These are phyloP conservation scores for Teleogryllus oceanicus DNA, from an alignment of 2,888 invertebrate genomes.

Conservation along the genomic window DNA sequence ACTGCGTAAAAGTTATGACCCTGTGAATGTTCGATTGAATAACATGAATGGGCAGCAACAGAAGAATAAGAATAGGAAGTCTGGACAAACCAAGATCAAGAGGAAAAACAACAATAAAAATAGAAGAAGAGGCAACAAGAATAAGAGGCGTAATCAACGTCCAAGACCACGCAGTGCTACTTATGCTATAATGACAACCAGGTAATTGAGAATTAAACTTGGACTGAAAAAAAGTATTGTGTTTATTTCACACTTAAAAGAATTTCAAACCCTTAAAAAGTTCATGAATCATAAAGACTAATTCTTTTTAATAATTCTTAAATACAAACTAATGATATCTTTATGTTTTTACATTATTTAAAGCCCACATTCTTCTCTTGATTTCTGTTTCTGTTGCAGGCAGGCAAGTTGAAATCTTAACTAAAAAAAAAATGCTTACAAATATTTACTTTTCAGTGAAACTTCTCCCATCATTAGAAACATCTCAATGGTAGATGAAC, in stretches of 20 bases:
- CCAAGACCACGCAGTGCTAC: not conserved
- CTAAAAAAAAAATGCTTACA: no score
- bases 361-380: no score
- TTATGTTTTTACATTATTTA: no score
- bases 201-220: not conserved
- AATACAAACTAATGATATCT: no score
- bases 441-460: not conserved
- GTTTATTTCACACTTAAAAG: no score
- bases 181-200: not conserved
- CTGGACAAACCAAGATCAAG: conserved; percentile 42
- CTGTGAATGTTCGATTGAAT: conserved; percentile 72
- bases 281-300: no score
- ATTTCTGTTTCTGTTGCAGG: no score
- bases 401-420: no score
- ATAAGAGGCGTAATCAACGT: not conserved
- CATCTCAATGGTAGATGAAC: conserved; percentile 33
- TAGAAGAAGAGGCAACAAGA: conserved; percentile 2
- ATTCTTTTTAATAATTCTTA: no score
- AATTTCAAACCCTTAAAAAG: no score
- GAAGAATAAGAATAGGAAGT: conserved; percentile 46
- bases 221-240: no score
- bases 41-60: conserved; percentile 54
- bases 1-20: conserved; percentile 74
- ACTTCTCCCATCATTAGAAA: not conserved
- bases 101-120: conserved; percentile 38